Evolutionary conservation across 2,113 vertebrate species (phyloP).

Genomic region (Calidris pygmaea): DNA sequence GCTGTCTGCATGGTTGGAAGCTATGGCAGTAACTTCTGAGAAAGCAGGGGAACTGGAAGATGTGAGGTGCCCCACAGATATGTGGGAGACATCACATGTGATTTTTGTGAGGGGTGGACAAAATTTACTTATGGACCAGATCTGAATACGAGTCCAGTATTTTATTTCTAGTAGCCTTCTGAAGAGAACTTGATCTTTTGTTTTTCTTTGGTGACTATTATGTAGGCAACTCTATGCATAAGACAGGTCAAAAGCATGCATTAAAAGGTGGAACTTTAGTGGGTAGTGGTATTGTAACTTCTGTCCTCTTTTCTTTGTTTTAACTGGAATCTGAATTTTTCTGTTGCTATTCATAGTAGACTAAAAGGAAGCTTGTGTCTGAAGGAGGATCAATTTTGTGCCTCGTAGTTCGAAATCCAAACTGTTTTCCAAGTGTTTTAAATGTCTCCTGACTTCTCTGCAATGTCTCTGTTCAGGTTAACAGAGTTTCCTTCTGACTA

Average conservation of each 20-base stretch:
- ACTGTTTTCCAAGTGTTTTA: neutral
- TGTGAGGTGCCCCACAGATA: rapidly evolving
- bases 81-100: rapidly evolving
- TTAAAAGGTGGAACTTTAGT: neutral
- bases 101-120: neutral
- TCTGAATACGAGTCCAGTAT: neutral
- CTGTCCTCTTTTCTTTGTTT: neutral
- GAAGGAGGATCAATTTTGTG: neutral
- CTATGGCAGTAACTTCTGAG: neutral
- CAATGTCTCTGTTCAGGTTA: neutral
- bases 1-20: neutral
- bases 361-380: neutral
- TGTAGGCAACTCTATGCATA: neutral
- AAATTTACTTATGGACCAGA: neutral
- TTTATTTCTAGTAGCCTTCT: neutral
- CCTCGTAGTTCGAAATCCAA: neutral
- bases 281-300: neutral
- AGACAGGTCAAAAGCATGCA: neutral
- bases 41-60: neutral
- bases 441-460: neutral
- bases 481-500: neutral
- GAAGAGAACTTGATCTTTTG: neutral
- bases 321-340: neutral
- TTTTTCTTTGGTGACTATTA: neutral
- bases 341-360: neutral